Base-by-base conservation (phyloP, 2,113 vertebrate species). In the Datnioides undecimradiatus region DNA sequence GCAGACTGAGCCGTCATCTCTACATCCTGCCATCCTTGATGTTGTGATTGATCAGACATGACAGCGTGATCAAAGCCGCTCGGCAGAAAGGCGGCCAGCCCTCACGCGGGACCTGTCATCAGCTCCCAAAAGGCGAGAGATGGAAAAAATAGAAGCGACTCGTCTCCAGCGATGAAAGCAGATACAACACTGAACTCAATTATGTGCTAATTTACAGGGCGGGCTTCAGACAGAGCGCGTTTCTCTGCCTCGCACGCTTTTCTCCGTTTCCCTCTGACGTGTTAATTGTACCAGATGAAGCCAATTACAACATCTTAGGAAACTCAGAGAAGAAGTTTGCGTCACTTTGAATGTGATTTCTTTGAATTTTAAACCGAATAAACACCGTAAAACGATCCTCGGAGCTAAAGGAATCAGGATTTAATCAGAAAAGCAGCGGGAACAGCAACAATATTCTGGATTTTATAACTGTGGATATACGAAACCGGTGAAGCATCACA, bases 41-140 rank as follows among this genome's bases (percentile, higher is more conserved):
- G 77, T 70, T 82, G 19, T 69, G 71, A 79, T 19, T 73, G 74
- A 88, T 83, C 57, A 38, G 63, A 84, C 81, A 36, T 58, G 52
- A 76, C 87, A 52, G 57, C 64, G 54, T 55, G 78, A 86, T 86
- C 81, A 84, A 84, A 84, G 84, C 62, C 2, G 12, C 66, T 63
- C 29, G 19, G 73, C 1, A 52, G 43, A 63, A 68, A 73, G 60
- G 62, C 68, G 23, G 69, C 62, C 48, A 58, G 54, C 71, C 62
- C 25, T 73, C 76, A 36, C 25, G 25, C 46, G 41, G 54, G 70
- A 55, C 31, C 76, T 43, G 49, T 55, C 78, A 27, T 54, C 11
- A 0, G 3, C 29, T 65, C 73, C 31, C 33, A 21, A 58, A 40
- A 73, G 60, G 66, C 1, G 1, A 40, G 29, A 27, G 43, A 76